Evolutionary conservation across 2,888 invertebrate genomes (phyloP), one percentile per base, ranked within the genome.

Genomic region (Eupeodes luniger): DNA sequence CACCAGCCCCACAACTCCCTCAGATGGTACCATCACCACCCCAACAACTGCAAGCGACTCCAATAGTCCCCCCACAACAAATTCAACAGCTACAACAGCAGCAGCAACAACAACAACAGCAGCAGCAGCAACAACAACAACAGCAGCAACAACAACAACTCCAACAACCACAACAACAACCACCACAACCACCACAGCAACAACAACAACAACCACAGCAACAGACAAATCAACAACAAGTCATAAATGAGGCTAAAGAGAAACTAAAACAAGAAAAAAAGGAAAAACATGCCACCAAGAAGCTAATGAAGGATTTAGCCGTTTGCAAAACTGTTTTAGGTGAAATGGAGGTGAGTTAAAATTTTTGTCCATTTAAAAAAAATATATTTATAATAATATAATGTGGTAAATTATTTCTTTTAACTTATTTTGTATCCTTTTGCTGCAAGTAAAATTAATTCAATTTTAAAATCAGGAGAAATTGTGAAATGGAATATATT

Each of bases 281-380:
- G 84, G 90, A 94, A 92, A 90, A 95, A 92, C 91, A 95, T 93
- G 90, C 94, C 92, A 93, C 93, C 66, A 93, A 94, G 94, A 97
- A 97, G 94, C 94, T 96, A 85, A 94, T 95, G 89, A 97, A 97
- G 92, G 97, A 97, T 90, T 93, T 97, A 92, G 96, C 96, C 86
- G 96, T 96, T 77, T 97, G 97, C 94, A 97, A 96, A 93, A 95
- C 95, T 86, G 94, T 98, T 47, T 94, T 99, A 16, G 96, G 96
- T 91, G 99, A 99, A 93, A 96, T 99, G 95, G 98, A 98, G 94
- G 94, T 94, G 84, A 90, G 90, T 82, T 95, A 0, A 2, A 27
- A 27, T 3, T 5, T 27, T 12, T 34, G n/a, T 16, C 34, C 0
- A 40, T 19, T 5, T 34, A 16, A 34, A 55, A 36, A 14, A 47